Base-by-base conservation (phyloP, 2,797 vertebrate genomes). In the Scomberomorus guttatus region DNA sequence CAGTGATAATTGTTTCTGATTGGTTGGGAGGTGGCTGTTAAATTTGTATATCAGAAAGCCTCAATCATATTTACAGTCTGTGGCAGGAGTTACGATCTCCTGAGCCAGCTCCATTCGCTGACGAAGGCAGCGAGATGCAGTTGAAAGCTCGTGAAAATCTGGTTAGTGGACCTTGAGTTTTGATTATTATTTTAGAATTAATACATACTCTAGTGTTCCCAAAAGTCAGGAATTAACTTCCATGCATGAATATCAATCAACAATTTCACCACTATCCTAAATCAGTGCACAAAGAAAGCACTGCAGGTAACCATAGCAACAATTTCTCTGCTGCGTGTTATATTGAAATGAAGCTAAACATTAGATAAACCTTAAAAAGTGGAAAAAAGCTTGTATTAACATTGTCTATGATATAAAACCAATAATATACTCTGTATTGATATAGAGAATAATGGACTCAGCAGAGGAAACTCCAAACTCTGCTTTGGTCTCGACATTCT, bases 291-390 rank as follows among this genome's bases (percentile, higher is more conserved):
- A 63, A 48, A n/a, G 39, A 15, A 57, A 32, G 34, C 34, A 9
- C 15, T 13, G 15, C 37, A 11, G 15, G 57, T 61, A 61, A 48
- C 58, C 42, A 57, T 70, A 15, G 58, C 29, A 62, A 77, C 58
- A 29, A 15, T 20, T 18, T 6, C 44, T 17, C 14, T 48, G 44
- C 17, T 18, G 18, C 15, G 6, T 18, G 1, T 48, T 48, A 17
- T 17, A 48, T 48, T 48, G 2, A 48, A 48, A 48, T 48, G 4
- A 48, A 8, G 44, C 15, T 48, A 17, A 48, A 48, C 5, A 18
- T 37, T 10, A 32, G 32, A 32, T 32, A 44, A 42, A 42, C 39
- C 39, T 42, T 42, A 44, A 48, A 48, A 44, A 48, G 17, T 48
- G 17, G 44, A 37, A 37, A 48, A 48, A 48, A 48, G 17, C 17